These are phyloP conservation scores for Vulpes vulpes DNA, from an alignment of 2,113 vertebrate species.

Conservation along the genomic window DNA sequence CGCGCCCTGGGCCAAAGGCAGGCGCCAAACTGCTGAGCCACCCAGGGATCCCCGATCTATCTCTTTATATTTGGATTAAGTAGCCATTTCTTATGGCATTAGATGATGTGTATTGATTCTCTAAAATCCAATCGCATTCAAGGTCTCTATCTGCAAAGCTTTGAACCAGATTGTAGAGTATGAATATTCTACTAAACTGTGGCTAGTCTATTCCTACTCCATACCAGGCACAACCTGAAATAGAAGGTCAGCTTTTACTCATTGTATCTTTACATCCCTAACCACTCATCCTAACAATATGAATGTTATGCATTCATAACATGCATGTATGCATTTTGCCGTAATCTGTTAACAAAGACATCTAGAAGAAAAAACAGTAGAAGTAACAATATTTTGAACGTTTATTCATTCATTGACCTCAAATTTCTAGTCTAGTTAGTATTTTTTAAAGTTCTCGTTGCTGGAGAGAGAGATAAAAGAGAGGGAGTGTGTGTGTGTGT, in stretches of 20 bases:
- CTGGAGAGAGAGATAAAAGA: background rate
- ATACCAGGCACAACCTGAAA: background rate
- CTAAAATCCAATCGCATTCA: background rate
- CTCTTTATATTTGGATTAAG: background rate
- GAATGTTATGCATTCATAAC: too few species aligned
- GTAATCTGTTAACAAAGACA: background rate
- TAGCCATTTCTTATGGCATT: background rate
- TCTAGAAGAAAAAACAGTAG: background rate
- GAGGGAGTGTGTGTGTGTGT: background rate
- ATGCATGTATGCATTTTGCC: background rate
- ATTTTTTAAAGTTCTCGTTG: background rate
- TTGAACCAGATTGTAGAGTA: background rate
- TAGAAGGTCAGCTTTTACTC: background rate
- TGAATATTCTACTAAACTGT: background rate
- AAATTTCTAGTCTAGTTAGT: background rate
- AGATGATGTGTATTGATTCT: background rate
- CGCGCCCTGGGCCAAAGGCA: too few species aligned
- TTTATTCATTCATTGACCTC: background rate
- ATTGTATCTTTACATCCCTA: background rate
- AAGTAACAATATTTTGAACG: background rate
- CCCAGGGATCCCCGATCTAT: background rate
- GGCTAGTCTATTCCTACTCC: background rate
- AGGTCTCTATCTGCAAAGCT: background rate
- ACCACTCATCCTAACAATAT: background rate
- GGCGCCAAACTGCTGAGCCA: too few species aligned